phyloP scores from a whole-genome alignment of 2,888 invertebrate species.

The Laothoe populi region DNA sequence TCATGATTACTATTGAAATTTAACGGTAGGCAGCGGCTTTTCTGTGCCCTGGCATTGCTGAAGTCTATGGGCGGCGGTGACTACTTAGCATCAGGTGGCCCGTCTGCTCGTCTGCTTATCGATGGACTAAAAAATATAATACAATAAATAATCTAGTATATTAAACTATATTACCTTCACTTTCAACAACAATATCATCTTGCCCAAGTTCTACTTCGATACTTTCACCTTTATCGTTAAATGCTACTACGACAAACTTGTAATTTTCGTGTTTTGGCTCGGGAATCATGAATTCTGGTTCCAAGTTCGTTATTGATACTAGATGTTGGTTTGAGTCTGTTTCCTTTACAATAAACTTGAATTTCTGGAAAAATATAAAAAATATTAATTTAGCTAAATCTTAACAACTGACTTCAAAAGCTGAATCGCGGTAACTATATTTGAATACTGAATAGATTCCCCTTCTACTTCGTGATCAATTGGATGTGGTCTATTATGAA shows the following conservation, averaged over 20 bases:
- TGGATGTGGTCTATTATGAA: too few relatives aligned
- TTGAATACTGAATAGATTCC: too few relatives aligned
- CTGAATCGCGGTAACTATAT: too few relatives aligned
- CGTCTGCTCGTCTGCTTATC: too few relatives aligned
- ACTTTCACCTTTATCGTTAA: constrained; percentile 76
- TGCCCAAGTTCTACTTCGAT: constrained; percentile 62
- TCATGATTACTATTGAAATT: too few relatives aligned
- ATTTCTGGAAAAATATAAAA: constrained; percentile 62
- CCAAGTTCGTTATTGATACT: constrained; percentile 67
- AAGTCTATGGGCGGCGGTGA: too few relatives aligned
- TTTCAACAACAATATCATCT: constrained; percentile 58
- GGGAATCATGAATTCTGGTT: constrained; percentile 69
- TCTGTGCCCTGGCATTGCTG: too few relatives aligned
- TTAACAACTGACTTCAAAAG: too few relatives aligned
- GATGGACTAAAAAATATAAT: too few relatives aligned
- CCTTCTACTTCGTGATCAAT: too few relatives aligned
- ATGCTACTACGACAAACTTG: constrained; percentile 67
- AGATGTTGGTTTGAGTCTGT: constrained; percentile 56
- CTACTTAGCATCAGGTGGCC: too few relatives aligned
- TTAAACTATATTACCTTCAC: constrained; percentile 47
- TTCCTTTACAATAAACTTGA: constrained; percentile 64
- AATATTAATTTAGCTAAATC: neutral
- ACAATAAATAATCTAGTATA: neutral
- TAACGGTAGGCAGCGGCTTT: too few relatives aligned
- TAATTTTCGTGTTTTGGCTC: constrained; percentile 65